Evolutionary conservation across 1,140 invertebrate genomes (phyloP).

Genomic region (Drosophila kohkoa): DNA sequence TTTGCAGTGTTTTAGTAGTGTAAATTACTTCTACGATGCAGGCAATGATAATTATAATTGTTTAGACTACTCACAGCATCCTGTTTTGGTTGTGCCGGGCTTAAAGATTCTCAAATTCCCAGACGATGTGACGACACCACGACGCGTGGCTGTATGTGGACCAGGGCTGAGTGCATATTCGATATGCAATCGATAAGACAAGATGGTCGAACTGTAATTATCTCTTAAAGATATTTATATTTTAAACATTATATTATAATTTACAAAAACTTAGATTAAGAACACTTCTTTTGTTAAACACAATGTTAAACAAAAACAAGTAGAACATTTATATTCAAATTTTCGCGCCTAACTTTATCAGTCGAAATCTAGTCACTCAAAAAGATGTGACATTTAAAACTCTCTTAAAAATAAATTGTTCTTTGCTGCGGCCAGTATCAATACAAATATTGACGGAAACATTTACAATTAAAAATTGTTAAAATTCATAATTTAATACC

Average conservation of each 20-base stretch:
- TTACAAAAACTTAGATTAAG: no score
- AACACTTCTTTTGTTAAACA: no score
- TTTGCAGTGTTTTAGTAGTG: not conserved
- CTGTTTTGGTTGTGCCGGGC: slow-evolving; percentile 51
- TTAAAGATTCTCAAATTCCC: slow-evolving; percentile 59
- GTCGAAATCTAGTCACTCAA: not conserved
- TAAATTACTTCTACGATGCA: not conserved
- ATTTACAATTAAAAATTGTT: not conserved
- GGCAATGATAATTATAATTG: not conserved
- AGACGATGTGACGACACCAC: slow-evolving; percentile 76
- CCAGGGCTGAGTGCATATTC: slow-evolving; percentile 50
- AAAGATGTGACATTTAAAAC: not conserved
- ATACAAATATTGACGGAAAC: not conserved
- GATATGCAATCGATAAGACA: slow-evolving; percentile 34
- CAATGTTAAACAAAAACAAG: not conserved
- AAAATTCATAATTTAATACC: slow-evolving; percentile 2
- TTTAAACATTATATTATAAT: not conserved
- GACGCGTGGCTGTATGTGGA: slow-evolving; percentile 63
- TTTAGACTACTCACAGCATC: slow-evolving; percentile 64
- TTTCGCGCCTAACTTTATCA: not conserved
- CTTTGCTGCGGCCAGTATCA: not conserved
- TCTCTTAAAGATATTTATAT: not conserved
- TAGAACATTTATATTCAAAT: not conserved
- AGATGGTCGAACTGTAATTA: not conserved
- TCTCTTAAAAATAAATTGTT: not conserved